These are phyloP conservation scores for Megalurothrips usitatus DNA, from an alignment of 2,888 invertebrate species.

Conservation along the genomic window DNA sequence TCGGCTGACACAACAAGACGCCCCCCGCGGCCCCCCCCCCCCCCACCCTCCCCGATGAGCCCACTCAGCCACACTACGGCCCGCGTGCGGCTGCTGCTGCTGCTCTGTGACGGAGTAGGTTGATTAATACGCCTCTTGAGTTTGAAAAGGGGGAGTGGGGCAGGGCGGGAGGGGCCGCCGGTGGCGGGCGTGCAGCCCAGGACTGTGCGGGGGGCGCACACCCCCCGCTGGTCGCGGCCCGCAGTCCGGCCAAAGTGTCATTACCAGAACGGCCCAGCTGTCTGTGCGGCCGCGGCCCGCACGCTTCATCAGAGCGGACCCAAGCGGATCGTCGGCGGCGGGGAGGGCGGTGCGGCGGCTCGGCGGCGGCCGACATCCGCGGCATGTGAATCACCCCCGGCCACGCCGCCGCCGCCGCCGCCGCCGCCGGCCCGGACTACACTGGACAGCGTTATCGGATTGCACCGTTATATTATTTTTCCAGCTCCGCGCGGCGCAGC, in stretches of 20 bases:
- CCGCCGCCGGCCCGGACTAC: no score
- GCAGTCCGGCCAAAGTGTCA: slow-evolving; percentile 5
- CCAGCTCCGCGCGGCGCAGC: no score
- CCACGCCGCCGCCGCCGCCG: no score
- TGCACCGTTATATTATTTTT: no score
- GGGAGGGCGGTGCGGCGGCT: neutral
- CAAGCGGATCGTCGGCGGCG: neutral
- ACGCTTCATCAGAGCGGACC: neutral
- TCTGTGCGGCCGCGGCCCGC: neutral
- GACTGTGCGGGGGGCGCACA: neutral
- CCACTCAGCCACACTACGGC: neutral
- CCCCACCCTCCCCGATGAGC: neutral
- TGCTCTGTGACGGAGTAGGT: neutral
- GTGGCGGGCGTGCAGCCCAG: neutral
- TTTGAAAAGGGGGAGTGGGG: neutral
- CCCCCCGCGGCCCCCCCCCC: neutral
- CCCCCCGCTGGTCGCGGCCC: neutral
- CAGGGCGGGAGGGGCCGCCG: neutral
- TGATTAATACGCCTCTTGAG: slow-evolving; percentile 23
- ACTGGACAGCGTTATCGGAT: no score
- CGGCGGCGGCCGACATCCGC: neutral
- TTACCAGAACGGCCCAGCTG: neutral
- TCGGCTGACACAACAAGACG: neutral
- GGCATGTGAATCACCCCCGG: no score
- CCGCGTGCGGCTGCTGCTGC: neutral